These are phyloP conservation scores for Leptodactylus fuscus DNA, from an alignment of 2,113 vertebrate genomes.

Conservation along the genomic window DNA sequence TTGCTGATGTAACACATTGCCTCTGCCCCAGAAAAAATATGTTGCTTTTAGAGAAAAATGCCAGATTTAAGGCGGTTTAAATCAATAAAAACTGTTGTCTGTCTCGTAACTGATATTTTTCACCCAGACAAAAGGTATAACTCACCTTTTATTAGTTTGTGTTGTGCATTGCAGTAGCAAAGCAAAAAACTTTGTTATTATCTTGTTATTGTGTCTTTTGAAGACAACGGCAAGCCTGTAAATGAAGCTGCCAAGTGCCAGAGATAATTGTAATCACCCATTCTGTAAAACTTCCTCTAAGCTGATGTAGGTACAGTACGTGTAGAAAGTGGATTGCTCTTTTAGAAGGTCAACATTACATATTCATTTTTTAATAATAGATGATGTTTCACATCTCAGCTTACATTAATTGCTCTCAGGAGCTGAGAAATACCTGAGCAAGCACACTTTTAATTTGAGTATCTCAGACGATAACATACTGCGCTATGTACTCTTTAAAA, in stretches of 20 bases:
- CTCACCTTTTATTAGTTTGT: slow-evolving; percentile 20
- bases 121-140: neutral
- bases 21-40: slow-evolving; percentile 7
- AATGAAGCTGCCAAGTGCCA: slow-evolving; percentile 35
- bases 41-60: slow-evolving; percentile 29
- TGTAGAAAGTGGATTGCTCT: slow-evolving; percentile 48
- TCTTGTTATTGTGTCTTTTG: slow-evolving; percentile 26
- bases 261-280: slow-evolving; percentile 28
- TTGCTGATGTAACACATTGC: neutral
- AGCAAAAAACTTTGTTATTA: slow-evolving; percentile 24
- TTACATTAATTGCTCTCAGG: slow-evolving; percentile 60
- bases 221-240: slow-evolving; percentile 33
- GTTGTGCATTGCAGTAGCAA: slow-evolving; percentile 1
- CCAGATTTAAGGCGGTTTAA: slow-evolving; percentile 21
- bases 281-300: slow-evolving; percentile 26
- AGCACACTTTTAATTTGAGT: slow-evolving; percentile 47
- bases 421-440: slow-evolving; percentile 41
- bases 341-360: slow-evolving; percentile 58
- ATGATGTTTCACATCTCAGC: slow-evolving; percentile 59
- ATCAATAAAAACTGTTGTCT: slow-evolving; percentile 31
- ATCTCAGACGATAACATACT: slow-evolving; percentile 3
- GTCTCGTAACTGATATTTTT: neutral
- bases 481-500: neutral
- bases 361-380: slow-evolving; percentile 62
- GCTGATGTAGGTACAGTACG: slow-evolving; percentile 36